A percentile compares a stretch with the other conserved stretches of the same genome.
Conservation (phyloP, 2,888 invertebrate genomes). For the Himalopsyche tibetana region DNA sequence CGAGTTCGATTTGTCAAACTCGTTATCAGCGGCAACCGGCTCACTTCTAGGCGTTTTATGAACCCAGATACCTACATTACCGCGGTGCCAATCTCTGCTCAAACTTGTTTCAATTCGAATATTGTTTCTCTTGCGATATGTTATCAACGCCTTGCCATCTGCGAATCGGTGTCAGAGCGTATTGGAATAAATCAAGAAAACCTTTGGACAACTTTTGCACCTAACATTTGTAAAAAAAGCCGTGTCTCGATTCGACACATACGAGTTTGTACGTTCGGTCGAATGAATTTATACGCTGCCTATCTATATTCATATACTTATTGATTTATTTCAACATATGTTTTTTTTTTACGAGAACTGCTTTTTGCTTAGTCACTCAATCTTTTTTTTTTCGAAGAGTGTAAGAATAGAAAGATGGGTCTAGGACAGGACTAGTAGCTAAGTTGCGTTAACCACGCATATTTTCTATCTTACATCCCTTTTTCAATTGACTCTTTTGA, state of each 20-base stretch:
- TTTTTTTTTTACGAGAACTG: too few species aligned
- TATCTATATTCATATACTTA: too few species aligned
- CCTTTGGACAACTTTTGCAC: constrained; percentile 6
- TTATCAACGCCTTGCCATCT: constrained; percentile 28
- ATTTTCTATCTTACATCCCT: too few species aligned
- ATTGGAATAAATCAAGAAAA: neutral
- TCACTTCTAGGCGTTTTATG: constrained; percentile 44
- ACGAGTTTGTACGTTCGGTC: neutral
- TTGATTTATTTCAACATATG: too few species aligned
- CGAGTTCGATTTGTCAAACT: constrained; percentile 39
- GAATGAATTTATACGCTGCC: too few species aligned
- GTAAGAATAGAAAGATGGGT: too few species aligned
- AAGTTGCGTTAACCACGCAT: too few species aligned
- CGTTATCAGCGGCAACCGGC: constrained; percentile 54
- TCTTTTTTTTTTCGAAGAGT: too few species aligned
- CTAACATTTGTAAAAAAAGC: neutral
- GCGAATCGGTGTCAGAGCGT: neutral
- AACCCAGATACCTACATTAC: constrained; percentile 59
- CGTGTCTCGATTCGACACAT: neutral
- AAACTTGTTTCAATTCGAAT: constrained; percentile 55
- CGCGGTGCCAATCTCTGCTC: constrained; percentile 57
- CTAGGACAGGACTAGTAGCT: too few species aligned
- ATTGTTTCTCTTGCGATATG: constrained; percentile 25
- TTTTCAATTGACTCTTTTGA: too few species aligned
- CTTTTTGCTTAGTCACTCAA: too few species aligned